These are phyloP conservation scores for Drosophila virilis DNA, from an alignment of 1,140 invertebrate species.

Conservation along the genomic window DNA sequence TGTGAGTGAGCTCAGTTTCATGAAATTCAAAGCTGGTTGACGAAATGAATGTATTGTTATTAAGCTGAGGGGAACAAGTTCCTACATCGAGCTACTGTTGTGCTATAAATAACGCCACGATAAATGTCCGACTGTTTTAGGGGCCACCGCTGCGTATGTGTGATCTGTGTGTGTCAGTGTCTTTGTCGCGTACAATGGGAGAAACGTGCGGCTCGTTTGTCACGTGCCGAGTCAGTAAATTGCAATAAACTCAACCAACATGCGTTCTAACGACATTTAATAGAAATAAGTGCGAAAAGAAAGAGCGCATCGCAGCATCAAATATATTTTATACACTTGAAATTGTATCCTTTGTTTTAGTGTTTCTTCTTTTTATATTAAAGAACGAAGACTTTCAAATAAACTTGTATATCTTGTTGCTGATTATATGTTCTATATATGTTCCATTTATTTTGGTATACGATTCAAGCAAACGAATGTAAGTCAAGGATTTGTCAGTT, in stretches of 20 bases:
- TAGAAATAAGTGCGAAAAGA: slow-evolving; percentile 51
- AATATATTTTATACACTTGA: slow-evolving; percentile 12
- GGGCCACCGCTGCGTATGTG: slow-evolving; percentile 53
- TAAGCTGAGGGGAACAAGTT: slow-evolving; percentile 39
- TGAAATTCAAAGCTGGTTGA: slow-evolving; percentile 53
- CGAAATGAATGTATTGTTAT: slow-evolving; percentile 53
- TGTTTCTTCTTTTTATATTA: not conserved
- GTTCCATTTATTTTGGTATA: too few species aligned
- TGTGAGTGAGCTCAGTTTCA: not conserved
- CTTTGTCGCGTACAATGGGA: slow-evolving; percentile 57
- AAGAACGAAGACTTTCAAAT: too few species aligned
- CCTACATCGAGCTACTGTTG: slow-evolving; percentile 12
- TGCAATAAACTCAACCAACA: slow-evolving; percentile 59
- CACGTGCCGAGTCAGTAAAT: slow-evolving; percentile 71
- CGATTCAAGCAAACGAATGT: too few species aligned
- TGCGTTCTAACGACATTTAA: slow-evolving; percentile 49
- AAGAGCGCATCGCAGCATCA: slow-evolving; percentile 21
- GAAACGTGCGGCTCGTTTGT: slow-evolving; percentile 68
- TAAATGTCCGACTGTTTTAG: slow-evolving; percentile 21
- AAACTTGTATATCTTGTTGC: too few species aligned
- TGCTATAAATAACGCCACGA: slow-evolving; percentile 45
- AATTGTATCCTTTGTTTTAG: slow-evolving; percentile 12
- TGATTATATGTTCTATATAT: too few species aligned
- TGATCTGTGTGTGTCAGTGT: slow-evolving; percentile 42
- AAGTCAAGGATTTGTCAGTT: too few species aligned